These are phyloP conservation scores for Mustelus asterias DNA, from an alignment of 2,113 vertebrate species.

Conservation along the genomic window DNA sequence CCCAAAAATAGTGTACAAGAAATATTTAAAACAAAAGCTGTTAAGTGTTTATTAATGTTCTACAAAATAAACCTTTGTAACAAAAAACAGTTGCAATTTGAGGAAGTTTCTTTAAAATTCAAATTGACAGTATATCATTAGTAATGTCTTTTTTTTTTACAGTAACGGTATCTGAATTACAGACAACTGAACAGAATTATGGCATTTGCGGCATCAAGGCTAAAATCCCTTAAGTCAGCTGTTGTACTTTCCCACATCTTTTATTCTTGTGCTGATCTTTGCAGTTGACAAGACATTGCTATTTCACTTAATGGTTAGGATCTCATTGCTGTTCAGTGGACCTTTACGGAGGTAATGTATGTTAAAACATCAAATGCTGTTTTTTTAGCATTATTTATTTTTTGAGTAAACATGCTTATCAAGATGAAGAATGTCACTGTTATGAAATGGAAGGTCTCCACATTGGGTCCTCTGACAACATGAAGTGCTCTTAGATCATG, in stretches of 20 bases:
- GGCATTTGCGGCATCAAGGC: constrained; percentile 7
- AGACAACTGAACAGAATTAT: constrained; percentile 11
- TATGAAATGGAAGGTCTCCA: neutral
- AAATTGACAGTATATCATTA: constrained; percentile 10
- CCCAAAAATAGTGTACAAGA: constrained; percentile 13
- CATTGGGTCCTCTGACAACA: neutral
- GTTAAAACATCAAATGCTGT: constrained; percentile 7
- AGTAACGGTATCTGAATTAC: neutral
- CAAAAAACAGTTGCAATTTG: constrained; percentile 34
- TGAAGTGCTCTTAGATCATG: neutral
- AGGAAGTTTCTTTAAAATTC: constrained; percentile 1
- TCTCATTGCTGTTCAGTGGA: neutral
- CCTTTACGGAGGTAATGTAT: neutral
- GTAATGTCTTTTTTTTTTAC: neutral
- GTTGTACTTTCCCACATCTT: neutral
- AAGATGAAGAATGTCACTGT: neutral
- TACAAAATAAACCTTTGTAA: constrained; percentile 33
- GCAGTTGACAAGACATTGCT: neutral
- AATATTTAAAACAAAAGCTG: constrained; percentile 30
- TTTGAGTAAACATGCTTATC: neutral
- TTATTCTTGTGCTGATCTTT: neutral
- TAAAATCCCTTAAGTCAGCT: neutral
- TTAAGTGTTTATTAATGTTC: constrained; percentile 33
- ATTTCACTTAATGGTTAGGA: constrained; percentile 4
- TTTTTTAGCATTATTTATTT: neutral